These are phyloP conservation scores for Macrosteles quadrilineatus DNA, from an alignment of 1,140 invertebrate species.

Conservation along the genomic window DNA sequence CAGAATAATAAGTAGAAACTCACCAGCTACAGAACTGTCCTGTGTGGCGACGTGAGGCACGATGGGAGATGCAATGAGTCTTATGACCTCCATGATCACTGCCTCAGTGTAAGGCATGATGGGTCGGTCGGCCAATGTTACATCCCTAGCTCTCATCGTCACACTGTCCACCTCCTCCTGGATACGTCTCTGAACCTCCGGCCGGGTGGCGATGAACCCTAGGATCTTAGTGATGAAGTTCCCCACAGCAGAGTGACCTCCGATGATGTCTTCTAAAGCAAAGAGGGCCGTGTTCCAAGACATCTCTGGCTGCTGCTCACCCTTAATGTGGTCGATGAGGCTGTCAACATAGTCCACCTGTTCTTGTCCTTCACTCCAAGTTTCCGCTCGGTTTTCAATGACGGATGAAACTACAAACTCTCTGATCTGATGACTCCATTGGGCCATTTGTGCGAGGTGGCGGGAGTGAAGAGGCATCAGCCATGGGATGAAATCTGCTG, in stretches of 20 bases:
- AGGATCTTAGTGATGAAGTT: constrained; percentile 74
- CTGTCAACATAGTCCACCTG: constrained; percentile 70
- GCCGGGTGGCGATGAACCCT: constrained; percentile 64
- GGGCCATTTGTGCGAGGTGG: constrained; percentile 67
- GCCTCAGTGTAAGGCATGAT: constrained; percentile 82
- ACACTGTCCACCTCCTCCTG: constrained; percentile 68
- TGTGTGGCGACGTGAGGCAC: constrained; percentile 86
- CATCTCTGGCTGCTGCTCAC: constrained; percentile 63
- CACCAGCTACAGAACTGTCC: constrained; percentile 67
- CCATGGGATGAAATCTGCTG: constrained; percentile 86
- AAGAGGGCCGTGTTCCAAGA: constrained; percentile 56
- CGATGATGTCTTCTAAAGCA: constrained; percentile 82
- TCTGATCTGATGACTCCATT: constrained; percentile 69
- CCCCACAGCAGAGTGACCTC: constrained; percentile 83
- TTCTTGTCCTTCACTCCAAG: constrained; percentile 34
- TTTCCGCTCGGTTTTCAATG: constrained; percentile 62
- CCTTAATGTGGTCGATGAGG: constrained; percentile 65
- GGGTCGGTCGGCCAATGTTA: constrained; percentile 66
- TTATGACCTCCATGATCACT: constrained; percentile 74
- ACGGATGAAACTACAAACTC: constrained; percentile 74
- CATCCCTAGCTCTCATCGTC: constrained; percentile 53
- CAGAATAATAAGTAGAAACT: too few species aligned
- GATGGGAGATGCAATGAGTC: constrained; percentile 82
- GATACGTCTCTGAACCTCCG: constrained; percentile 64
- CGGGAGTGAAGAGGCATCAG: constrained; percentile 68